phyloP scores from a whole-genome alignment of 2,888 invertebrate species.

The Alsophila aescularia region DNA sequence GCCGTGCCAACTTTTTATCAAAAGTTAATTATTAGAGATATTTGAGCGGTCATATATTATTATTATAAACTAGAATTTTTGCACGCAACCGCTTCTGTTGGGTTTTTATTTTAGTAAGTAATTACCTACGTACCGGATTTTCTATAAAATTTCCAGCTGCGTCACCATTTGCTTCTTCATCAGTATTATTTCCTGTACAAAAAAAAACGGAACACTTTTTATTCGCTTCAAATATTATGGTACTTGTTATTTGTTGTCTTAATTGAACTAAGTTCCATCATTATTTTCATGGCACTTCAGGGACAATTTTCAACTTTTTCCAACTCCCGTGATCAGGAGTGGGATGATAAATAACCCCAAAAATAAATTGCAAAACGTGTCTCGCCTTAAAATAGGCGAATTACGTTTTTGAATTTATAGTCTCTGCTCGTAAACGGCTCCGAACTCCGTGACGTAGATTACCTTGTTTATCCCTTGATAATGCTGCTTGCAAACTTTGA shows the following conservation, averaged over 20 bases:
- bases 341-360: conserved; percentile 38
- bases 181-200: neutral
- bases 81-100: conserved; percentile 19
- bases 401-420: conserved; percentile 41
- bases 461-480: conserved; percentile 68
- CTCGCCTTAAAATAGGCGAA: conserved; percentile 40
- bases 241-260: conserved; percentile 12
- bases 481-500: conserved; percentile 73
- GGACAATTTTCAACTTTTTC: conserved; percentile 23
- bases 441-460: conserved; percentile 52
- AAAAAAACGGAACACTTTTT: neutral
- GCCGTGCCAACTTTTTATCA: conserved; percentile 54
- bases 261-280: conserved; percentile 20
- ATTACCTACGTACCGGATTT: no score
- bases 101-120: conserved; percentile 9
- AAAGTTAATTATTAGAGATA: conserved; percentile 63
- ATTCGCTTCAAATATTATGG: neutral
- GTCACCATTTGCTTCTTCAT: no score
- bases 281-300: conserved; percentile 18
- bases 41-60: conserved; percentile 6
- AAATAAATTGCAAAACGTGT: conserved; percentile 42
- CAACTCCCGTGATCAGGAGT: conserved; percentile 23
- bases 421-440: conserved; percentile 38
- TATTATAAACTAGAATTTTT: conserved; percentile 17
- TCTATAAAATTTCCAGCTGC: no score